phyloP scores from a whole-genome alignment of 2,113 vertebrate genomes.

The Grammomys dolichurus region DNA sequence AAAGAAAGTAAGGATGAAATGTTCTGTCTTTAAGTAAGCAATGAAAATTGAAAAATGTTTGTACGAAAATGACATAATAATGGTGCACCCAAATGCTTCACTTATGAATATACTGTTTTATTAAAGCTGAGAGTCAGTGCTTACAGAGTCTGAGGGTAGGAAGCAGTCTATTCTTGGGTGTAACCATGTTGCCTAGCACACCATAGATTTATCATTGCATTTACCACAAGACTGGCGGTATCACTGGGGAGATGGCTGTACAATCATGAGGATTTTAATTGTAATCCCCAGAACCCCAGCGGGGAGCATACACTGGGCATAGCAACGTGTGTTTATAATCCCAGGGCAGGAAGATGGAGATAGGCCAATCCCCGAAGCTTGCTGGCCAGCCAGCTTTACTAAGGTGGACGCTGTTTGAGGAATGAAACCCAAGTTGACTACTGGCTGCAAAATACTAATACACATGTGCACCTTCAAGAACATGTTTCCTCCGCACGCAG shows the following conservation, averaged over 20 bases:
- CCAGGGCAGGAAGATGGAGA: not conserved
- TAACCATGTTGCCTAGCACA: not conserved
- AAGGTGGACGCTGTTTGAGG: not conserved
- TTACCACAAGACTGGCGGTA: not conserved
- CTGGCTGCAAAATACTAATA: not conserved
- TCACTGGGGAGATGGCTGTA: not conserved
- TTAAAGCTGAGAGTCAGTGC: not conserved
- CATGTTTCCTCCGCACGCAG: not conserved
- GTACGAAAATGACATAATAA: not conserved
- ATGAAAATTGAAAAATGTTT: not conserved
- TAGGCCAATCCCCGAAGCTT: too few species aligned
- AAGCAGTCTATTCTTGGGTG: not conserved
- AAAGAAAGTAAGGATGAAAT: conserved; percentile 88
- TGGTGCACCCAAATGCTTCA: not conserved
- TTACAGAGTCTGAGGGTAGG: not conserved
- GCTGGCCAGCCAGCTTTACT: not conserved
- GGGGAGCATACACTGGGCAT: not conserved
- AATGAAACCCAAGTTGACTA: not conserved
- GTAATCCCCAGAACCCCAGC: not conserved
- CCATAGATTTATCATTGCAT: not conserved
- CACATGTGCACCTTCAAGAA: too few species aligned
- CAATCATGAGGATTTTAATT: not conserved
- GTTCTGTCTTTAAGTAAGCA: conserved; percentile 27
- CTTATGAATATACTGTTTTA: not conserved
- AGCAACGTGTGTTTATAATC: not conserved